Percentiles rank a stretch among this genome's conserved stretches.
These are phyloP conservation scores for Parazoanthus atlanticus DNA, from an alignment of 92 coral and sea anemone species.

Conservation along the genomic window DNA sequence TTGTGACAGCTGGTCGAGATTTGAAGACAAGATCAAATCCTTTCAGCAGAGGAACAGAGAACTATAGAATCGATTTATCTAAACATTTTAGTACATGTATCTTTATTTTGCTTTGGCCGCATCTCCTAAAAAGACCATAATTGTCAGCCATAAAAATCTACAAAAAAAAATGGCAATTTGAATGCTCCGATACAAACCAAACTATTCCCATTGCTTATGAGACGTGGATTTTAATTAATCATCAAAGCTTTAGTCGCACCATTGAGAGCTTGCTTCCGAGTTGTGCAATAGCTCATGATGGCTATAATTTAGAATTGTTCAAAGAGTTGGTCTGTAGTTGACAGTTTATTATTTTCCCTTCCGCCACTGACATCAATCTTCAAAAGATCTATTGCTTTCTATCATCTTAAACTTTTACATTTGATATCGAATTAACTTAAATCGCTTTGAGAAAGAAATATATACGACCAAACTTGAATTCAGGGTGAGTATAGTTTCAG, in stretches of 20 bases:
- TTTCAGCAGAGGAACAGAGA: not conserved
- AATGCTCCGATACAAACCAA: not conserved
- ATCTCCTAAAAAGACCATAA: not conserved
- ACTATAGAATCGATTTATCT: not conserved
- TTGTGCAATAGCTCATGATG: not conserved
- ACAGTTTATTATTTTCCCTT: not conserved
- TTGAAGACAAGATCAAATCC: not conserved
- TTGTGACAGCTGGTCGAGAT: conserved; percentile 14
- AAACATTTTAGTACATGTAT: not conserved
- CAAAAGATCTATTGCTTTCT: not conserved
- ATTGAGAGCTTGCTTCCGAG: not conserved
- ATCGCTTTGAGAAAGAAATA: not conserved
- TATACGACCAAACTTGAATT: not conserved
- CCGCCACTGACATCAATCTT: not conserved
- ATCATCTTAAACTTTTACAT: not conserved
- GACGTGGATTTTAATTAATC: not conserved
- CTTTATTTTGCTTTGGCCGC: not conserved
- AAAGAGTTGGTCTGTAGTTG: not conserved
- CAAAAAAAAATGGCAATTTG: not conserved
- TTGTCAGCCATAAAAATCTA: not conserved
- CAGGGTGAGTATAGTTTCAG: not conserved
- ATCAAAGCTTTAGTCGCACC: not conserved
- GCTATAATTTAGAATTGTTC: not conserved
- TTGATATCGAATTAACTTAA: not conserved
- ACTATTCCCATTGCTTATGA: not conserved